Conservation (phyloP, 2,888 invertebrate genomes). For the Melitaea athalia region DNA sequence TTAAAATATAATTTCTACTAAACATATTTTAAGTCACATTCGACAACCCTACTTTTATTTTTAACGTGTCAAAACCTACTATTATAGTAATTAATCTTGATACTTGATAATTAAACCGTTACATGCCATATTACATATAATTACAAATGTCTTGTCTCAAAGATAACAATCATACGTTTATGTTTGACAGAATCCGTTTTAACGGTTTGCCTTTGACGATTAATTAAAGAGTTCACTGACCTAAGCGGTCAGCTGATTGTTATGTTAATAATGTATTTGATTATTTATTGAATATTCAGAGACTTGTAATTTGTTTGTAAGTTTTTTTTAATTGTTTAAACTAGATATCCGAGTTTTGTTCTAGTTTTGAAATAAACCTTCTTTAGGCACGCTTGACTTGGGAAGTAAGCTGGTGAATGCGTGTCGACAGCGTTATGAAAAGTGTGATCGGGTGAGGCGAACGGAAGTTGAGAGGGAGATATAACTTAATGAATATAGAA, state of each 20-base stretch:
- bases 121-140: slow-evolving; percentile 18
- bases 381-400: too few species aligned
- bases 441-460: too few species aligned
- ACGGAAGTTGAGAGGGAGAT: too few species aligned
- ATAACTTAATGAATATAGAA: too few species aligned
- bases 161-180: slow-evolving; percentile 23
- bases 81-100: slow-evolving; percentile 18
- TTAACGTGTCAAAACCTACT: neutral
- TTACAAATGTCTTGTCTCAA: slow-evolving; percentile 26
- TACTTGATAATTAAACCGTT: slow-evolving; percentile 21
- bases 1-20: too few species aligned
- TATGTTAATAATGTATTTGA: neutral
- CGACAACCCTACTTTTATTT: neutral
- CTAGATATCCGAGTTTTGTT: neutral
- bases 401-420: too few species aligned
- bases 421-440: too few species aligned
- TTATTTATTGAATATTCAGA: neutral
- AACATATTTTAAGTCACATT: neutral
- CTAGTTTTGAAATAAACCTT: too few species aligned
- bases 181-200: slow-evolving; percentile 20
- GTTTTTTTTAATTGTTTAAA: neutral
- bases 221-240: slow-evolving; percentile 15
- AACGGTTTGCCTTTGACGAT: slow-evolving; percentile 13
- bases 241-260: neutral
- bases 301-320: too few species aligned